Conservation (phyloP, 2,888 invertebrate species). For the Cyclophora punctaria region DNA sequence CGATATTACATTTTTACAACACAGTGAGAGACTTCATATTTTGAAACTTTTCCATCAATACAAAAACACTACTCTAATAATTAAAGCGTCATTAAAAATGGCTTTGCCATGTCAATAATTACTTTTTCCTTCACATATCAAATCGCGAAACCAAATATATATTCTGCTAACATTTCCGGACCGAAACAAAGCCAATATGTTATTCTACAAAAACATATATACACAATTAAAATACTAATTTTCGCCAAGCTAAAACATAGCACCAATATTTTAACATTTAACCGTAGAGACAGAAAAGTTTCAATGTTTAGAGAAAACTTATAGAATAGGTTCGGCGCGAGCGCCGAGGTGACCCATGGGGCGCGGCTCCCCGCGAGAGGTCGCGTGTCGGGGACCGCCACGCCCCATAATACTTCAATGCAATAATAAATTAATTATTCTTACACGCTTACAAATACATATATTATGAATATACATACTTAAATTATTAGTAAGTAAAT, state of each 20-base stretch:
- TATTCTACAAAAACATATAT: slow-evolving; percentile 24
- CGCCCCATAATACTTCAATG: slow-evolving; percentile 40
- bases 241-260: slow-evolving; percentile 73
- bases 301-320: slow-evolving; percentile 23
- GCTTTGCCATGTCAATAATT: slow-evolving; percentile 43
- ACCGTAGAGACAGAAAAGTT: slow-evolving; percentile 70
- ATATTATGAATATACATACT: slow-evolving; percentile 55
- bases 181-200: slow-evolving; percentile 63
- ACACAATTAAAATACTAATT: slow-evolving; percentile 60
- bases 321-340: neutral
- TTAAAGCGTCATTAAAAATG: slow-evolving; percentile 56
- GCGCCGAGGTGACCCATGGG: neutral
- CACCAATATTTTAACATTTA: slow-evolving; percentile 61
- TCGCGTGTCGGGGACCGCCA: neutral
- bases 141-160: slow-evolving; percentile 25
- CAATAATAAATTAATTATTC: slow-evolving; percentile 69
- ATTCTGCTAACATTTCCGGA: slow-evolving; percentile 28
- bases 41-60: slow-evolving; percentile 69
- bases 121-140: slow-evolving; percentile 14
- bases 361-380: neutral
- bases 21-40: slow-evolving; percentile 50
- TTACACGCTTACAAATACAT: slow-evolving; percentile 60
- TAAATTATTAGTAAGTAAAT: slow-evolving; percentile 67
- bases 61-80: slow-evolving; percentile 54
- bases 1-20: slow-evolving; percentile 26